Evolutionary conservation across 2,797 vertebrate species (phyloP).

Genomic region (Falco rusticolus): DNA sequence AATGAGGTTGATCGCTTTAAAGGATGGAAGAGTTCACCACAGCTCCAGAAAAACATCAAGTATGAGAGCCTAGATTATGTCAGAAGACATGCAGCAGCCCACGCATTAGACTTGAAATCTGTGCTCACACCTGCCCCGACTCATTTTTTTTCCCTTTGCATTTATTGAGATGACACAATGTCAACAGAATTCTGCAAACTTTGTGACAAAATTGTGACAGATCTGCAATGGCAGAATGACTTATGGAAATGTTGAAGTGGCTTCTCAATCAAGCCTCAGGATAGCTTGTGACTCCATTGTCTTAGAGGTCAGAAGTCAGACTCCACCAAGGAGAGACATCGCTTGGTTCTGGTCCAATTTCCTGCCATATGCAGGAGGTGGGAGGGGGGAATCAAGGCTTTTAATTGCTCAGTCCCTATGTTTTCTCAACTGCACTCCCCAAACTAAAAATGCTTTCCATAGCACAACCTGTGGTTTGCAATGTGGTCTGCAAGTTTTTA

Average conservation of each 20-base stretch:
- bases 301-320: constrained; percentile 73
- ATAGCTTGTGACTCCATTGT: constrained; percentile 78
- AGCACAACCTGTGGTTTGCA: constrained; percentile 5
- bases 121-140: constrained; percentile 76
- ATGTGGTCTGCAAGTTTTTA: background rate
- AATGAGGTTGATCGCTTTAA: constrained; percentile 73
- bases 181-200: constrained; percentile 79
- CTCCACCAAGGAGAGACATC: constrained; percentile 65
- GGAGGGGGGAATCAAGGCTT: constrained; percentile 62
- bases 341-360: constrained; percentile 73
- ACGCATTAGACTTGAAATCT: constrained; percentile 79
- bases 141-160: constrained; percentile 75
- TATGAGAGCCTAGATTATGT: constrained; percentile 77
- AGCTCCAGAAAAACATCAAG: constrained; percentile 76
- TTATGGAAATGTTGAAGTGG: constrained; percentile 77
- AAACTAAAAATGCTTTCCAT: constrained; percentile 55
- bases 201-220: constrained; percentile 79
- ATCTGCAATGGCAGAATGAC: constrained; percentile 78
- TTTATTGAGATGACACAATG: constrained; percentile 79
- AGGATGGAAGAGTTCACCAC: constrained; percentile 76
- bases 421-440: constrained; percentile 64
- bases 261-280: constrained; percentile 76
- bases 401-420: constrained; percentile 59
- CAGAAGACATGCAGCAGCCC: constrained; percentile 78
- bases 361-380: constrained; percentile 72